These are phyloP conservation scores for Kryptopterus vitreolus DNA, from an alignment of 2,797 vertebrate species.

Conservation along the genomic window DNA sequence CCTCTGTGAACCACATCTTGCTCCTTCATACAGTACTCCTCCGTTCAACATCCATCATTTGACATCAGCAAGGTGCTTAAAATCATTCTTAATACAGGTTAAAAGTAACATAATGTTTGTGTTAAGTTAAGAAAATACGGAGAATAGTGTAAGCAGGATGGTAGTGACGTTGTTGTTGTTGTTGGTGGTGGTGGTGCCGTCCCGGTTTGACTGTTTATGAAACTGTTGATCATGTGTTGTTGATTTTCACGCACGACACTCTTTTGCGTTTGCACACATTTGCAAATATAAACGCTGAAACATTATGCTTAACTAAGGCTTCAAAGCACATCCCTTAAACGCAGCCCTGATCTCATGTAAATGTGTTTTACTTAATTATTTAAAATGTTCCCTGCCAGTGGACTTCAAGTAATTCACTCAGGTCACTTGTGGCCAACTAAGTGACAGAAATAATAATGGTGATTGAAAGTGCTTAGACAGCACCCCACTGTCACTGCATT, in stretches of 20 bases:
- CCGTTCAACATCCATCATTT: not conserved
- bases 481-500: not conserved
- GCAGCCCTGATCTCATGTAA: not conserved
- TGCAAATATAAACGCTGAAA: not conserved
- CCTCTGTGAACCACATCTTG: not conserved
- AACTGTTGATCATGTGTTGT: not conserved
- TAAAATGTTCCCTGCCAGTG: not conserved
- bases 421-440: constrained; percentile 9
- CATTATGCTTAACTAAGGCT: not conserved
- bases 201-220: not conserved
- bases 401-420: constrained; percentile 9
- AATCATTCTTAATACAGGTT: not conserved
- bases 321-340: not conserved
- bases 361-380: constrained; percentile 5
- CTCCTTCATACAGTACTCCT: not conserved
- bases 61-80: not conserved
- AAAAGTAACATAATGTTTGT: not conserved
- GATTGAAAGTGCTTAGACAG: constrained; percentile 14
- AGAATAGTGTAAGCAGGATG: not conserved
- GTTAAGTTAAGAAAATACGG: not conserved
- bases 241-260: not conserved
- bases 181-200: no score
- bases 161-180: not conserved
- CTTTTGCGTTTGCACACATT: not conserved
- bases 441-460: constrained; percentile 15